Percentiles rank a stretch among this genome's conserved stretches.
phyloP scores from a whole-genome alignment of 2,113 vertebrate species.

The Redunca redunca region DNA sequence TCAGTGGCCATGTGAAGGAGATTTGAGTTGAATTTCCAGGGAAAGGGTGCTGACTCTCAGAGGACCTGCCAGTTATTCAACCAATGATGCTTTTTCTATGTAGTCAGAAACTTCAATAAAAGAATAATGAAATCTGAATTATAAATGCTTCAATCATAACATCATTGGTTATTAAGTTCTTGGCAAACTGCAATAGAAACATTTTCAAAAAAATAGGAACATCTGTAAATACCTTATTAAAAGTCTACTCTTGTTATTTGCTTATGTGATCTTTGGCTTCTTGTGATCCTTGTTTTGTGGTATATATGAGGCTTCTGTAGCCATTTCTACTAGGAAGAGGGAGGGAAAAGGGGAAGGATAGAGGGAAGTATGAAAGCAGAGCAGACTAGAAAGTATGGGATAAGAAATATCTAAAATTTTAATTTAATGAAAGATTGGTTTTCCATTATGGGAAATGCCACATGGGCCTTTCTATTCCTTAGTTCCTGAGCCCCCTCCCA shows the following conservation, averaged over 20 bases:
- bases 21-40: neutral
- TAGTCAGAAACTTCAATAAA: neutral
- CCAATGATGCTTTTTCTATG: neutral
- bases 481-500: neutral
- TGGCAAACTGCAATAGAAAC: neutral
- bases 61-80: neutral
- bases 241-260: neutral
- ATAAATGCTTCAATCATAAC: neutral
- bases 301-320: neutral
- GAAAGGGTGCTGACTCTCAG: neutral
- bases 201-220: neutral
- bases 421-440: neutral
- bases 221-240: neutral
- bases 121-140: neutral
- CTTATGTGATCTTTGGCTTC: neutral
- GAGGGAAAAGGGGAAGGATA: neutral
- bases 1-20: fast-evolving
- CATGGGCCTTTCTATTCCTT: neutral
- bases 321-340: neutral
- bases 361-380: neutral
- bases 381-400: neutral
- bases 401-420: neutral
- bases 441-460: neutral
- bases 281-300: neutral
- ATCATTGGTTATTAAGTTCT: neutral